Evolutionary conservation across 2,888 invertebrate genomes (phyloP), one percentile per base, ranked within the genome.

Genomic region (Octodonta nipae): DNA sequence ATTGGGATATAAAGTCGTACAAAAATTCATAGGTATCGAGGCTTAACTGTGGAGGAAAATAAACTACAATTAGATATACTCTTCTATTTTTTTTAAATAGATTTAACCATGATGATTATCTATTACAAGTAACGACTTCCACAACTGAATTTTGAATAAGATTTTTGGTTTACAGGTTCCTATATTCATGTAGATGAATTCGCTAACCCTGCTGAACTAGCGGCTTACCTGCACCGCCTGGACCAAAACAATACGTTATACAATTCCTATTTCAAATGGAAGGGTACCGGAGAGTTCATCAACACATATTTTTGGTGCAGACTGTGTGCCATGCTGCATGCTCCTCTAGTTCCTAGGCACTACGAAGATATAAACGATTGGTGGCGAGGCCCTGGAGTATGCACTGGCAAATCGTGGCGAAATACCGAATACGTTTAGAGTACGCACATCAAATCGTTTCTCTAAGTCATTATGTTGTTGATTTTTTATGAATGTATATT

Each of bases 121-220:
- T n/a, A n/a, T n/a, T n/a, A n/a, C n/a, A n/a, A n/a, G n/a, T n/a
- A n/a, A n/a, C n/a, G n/a, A n/a, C n/a, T n/a, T n/a, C n/a, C n/a
- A n/a, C n/a, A n/a, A n/a, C n/a, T n/a, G n/a, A n/a, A n/a, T n/a
- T n/a, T n/a, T n/a, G n/a, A n/a, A n/a, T n/a, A n/a, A n/a, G n/a
- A n/a, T n/a, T n/a, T n/a, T n/a, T n/a, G n/a, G n/a, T 20, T 26
- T 32, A 29, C 38, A 49, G 49, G 85, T 48, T 91, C 89, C 3
- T 95, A 84, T 65, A 83, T 95, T 37, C 93, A 95, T 63, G 89
- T 95, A 13, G 93, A 95, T 56, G 92, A 95, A 60, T 95, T 93
- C 58, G 75, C 78, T 15, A 78, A 82, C 13, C 82, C 93, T 0
- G 77, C 79, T 50, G 82, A 86, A 46, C 67, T 95, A 40, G 93